Evolutionary conservation across 2,113 vertebrate species (phyloP), one percentile per base, ranked within the genome.

Genomic region (Lasiurus cinereus): DNA sequence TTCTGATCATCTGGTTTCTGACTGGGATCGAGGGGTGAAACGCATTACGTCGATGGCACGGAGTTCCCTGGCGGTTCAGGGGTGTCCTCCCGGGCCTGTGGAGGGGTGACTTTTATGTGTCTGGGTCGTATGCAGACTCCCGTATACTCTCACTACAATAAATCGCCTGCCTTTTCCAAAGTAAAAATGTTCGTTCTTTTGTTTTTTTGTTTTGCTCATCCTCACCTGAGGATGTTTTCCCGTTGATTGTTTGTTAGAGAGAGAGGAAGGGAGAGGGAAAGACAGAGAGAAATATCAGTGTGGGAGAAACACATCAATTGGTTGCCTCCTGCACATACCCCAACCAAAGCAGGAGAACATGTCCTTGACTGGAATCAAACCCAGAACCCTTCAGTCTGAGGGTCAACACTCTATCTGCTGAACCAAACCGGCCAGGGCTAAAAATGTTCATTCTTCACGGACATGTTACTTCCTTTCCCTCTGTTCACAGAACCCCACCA

Each of bases 61-160:
- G 54, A 48, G 92, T 36, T 48, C 46, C 83, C 94, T 54, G 82
- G 87, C n/a, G 24, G 90, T 22, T 96, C 70, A 69, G 29, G 19
- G 33, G 31, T 87, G 16, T 64, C 86, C 73, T 27, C 15, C 83
- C 59, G 14, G 33, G 0, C 27, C 10, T 56, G 76, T 72, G 52
- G 29, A 70, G 59, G 72, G 12, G 59, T 50, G 18, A 85, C 94
- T 67, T 96, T 39, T 79, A 9, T 7, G 39, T 52, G 8, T 39
- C 19, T 64, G 52, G 56, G 11, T 74, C 90, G 8, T 33, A n/a
- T 76, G 43, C 76, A 88, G 90, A 88, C 93, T 92, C 96, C 86
- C 79, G 0, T 96, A 82, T 93, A 96, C 97, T 97, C 95, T 97
- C 99, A 99, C 99, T 99, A 99, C 99, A 99, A 98, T 99, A 98